Conservation (phyloP, 1,140 invertebrate species). For the Drosophila melanica region DNA sequence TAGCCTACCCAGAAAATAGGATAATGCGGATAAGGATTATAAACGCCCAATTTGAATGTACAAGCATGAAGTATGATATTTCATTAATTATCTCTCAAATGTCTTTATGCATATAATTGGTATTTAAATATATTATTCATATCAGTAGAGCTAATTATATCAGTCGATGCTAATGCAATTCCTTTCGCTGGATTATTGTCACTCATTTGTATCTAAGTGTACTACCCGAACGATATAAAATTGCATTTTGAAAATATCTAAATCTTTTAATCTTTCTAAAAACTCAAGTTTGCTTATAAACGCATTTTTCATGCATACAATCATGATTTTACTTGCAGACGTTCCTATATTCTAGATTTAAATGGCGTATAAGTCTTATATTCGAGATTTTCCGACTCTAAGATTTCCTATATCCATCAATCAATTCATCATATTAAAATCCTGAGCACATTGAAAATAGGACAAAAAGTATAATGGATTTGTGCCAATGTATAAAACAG, state of each 20-base stretch:
- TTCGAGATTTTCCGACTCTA: no score
- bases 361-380: no score
- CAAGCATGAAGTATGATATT: slow-evolving; percentile 49
- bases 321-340: no score
- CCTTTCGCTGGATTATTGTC: slow-evolving; percentile 64
- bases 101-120: slow-evolving; percentile 78
- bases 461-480: no score
- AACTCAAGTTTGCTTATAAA: no score
- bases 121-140: slow-evolving; percentile 63
- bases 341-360: no score
- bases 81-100: slow-evolving; percentile 75
- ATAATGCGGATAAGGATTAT: slow-evolving; percentile 73
- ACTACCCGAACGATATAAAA: background rate
- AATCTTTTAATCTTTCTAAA: no score
- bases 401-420: no score
- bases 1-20: slow-evolving; percentile 81
- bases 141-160: slow-evolving; percentile 55
- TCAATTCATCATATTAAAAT: no score
- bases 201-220: slow-evolving; percentile 22
- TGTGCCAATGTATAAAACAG: no score
- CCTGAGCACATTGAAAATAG: no score
- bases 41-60: slow-evolving; percentile 20
- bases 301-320: no score
- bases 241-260: background rate
- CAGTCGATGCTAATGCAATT: slow-evolving; percentile 61